Evolutionary conservation across 2,888 invertebrate species (phyloP).

Genomic region (Aspidiotus rigidus): DNA sequence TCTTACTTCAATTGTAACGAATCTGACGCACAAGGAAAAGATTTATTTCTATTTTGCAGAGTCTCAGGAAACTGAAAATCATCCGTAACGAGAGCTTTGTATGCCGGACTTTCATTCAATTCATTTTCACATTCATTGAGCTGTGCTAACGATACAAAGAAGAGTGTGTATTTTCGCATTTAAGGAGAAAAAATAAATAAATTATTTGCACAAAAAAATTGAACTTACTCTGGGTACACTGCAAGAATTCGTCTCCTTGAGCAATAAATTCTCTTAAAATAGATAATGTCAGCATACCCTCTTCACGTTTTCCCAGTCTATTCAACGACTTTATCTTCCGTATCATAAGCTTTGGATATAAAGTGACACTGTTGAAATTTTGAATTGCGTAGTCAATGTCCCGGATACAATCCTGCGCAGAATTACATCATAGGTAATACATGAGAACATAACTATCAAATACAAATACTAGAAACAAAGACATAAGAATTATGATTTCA

Average conservation of each 20-base stretch:
- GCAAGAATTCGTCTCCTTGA: too few species aligned
- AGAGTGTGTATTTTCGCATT: too few species aligned
- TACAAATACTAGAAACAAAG: background rate
- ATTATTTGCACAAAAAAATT: too few species aligned
- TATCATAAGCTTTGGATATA: constrained; percentile 51
- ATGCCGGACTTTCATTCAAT: too few species aligned
- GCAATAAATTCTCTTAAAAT: too few species aligned
- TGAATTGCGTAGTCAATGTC: constrained; percentile 55
- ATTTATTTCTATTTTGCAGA: background rate
- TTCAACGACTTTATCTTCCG: constrained; percentile 42
- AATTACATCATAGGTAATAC: constrained; percentile 38
- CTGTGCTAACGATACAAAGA: too few species aligned
- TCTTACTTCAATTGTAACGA: constrained; percentile 34
- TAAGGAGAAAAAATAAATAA: too few species aligned
- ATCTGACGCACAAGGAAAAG: constrained; percentile 32
- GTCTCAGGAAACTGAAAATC: constrained; percentile 4
- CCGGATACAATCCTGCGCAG: constrained; percentile 49
- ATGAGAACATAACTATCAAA: constrained; percentile 18
- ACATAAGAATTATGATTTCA: constrained; percentile 38
- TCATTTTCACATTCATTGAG: too few species aligned
- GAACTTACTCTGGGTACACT: too few species aligned
- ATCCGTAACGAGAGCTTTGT: background rate
- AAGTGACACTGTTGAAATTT: constrained; percentile 41
- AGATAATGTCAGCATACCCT: constrained; percentile 24
- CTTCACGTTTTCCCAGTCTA: constrained; percentile 43